Base-by-base conservation (phyloP, 2,888 invertebrate genomes). In the Nowickia ferox region DNA sequence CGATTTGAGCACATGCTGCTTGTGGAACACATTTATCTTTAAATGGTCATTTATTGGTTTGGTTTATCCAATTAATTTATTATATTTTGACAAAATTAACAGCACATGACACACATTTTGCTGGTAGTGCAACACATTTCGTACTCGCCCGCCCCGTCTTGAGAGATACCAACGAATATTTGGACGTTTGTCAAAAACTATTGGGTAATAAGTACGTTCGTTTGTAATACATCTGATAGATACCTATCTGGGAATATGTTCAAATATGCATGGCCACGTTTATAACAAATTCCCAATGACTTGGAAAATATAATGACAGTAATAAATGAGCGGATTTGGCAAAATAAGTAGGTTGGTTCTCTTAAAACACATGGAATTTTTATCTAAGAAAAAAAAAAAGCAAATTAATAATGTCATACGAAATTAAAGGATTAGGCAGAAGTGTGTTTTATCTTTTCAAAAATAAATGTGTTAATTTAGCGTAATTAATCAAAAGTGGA, bases 31-130 rank as follows among this genome's bases (percentile, higher is more conserved):
- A 22, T 10, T 38, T 19, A 10, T 11, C 22, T 63, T 82, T 63
- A 63, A 82, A 48, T 82, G 82, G 74, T 38, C 79, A 75, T 71
- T 86, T 77, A 72, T 76, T 80, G 72, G 66, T 84, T 76, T 80
- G 72, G 66, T 84, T 86, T 86, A 84, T 86, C 72, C 76, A 86
- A 83, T 86, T 86, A 86, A 86, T 86, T 84, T 80, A 86, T 86
- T 86, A 86, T 83, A 84, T 86, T 86, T 86, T 84, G 75, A 79
- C 79, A 79, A 86, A 84, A 76, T 76, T 76, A 80, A 79, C 72
- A 80, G 76, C 72, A 86, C 86, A 79, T 71, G 68, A 40, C 46
- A 79, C 63, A 74, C 61, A 48, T 51, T 59, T 8, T 42, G 8
- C 8, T 53, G 42, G 61, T 61, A 44, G 17, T 40, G 17, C 5